phyloP scores from a whole-genome alignment of 2,888 invertebrate genomes.

The Tetragonula carbonaria region DNA sequence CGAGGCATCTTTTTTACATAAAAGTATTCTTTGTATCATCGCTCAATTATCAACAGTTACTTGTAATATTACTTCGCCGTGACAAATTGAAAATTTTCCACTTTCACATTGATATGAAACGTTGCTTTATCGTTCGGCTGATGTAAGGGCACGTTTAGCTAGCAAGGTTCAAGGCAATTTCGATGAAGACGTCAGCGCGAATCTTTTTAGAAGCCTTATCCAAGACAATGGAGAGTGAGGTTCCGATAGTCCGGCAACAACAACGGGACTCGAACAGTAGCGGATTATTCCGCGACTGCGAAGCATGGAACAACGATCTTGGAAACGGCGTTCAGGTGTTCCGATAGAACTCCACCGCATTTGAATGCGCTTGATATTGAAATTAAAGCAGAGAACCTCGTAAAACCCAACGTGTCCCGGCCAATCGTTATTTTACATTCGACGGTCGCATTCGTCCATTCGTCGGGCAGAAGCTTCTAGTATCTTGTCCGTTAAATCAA shows the following conservation, averaged over 20 bases:
- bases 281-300: slow-evolving; percentile 48
- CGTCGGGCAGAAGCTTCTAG: too few relatives aligned
- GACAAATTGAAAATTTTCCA: too few relatives aligned
- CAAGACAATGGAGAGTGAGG: slow-evolving; percentile 53
- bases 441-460: not conserved
- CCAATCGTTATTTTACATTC: not conserved
- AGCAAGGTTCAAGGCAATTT: slow-evolving; percentile 30
- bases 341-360: slow-evolving; percentile 17
- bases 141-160: not conserved
- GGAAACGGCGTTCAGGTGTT: slow-evolving; percentile 26
- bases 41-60: too few relatives aligned
- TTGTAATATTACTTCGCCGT: too few relatives aligned
- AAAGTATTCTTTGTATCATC: too few relatives aligned
- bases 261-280: slow-evolving; percentile 56
- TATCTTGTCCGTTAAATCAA: not conserved
- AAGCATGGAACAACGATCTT: slow-evolving; percentile 47
- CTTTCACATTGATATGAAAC: not conserved
- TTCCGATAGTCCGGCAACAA: slow-evolving; percentile 54
- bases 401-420: slow-evolving; percentile 5
- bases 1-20: too few relatives aligned
- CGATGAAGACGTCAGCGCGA: slow-evolving; percentile 54
- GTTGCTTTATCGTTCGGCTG: not conserved
- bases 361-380: slow-evolving; percentile 29
- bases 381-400: slow-evolving; percentile 2
- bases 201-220: slow-evolving; percentile 43